Evolutionary conservation across 2,888 invertebrate genomes (phyloP), one percentile per base, ranked within the genome.

Genomic region (Mesochorus sp.): DNA sequence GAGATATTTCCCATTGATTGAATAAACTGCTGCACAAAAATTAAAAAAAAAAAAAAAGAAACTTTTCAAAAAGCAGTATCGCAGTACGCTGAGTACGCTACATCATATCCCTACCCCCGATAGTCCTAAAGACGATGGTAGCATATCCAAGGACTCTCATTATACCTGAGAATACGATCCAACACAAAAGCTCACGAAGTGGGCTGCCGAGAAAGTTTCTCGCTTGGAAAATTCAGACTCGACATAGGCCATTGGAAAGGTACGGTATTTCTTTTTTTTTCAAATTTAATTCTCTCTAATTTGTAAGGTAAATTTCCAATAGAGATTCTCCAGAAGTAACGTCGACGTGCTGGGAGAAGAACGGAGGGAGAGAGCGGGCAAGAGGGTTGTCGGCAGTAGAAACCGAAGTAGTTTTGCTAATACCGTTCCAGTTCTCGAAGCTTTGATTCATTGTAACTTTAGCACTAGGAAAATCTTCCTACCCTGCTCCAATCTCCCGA

Each of bases 301-400:
- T 89, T 89, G 88, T 87, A 88, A 88, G 88, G 88, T 88, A 88
- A 89, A 88, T 89, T 89, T 89, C 87, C 88, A 86, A 89, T 88
- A 87, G 88, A 84, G 85, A 86, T 88, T 86, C 87, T 85, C 82
- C 76, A 51, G 31, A 61, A 71, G 71, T 59, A 75, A 64, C 31
- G 55, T 47, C 49, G 68, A 61, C 49, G 70, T 61, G 67, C 55
- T 34, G 79, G 74, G 76, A 76, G 79, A 76, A 70, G 77, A 74
- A 67, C 62, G 67, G 55, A 51, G 76, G 81, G 79, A 79, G 82
- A 82, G 84, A 82, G 51, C 26, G 10, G 10, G 21, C 19, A 34
- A 53, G 19, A 28, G 19, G 37, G 31, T 39, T 19, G 44, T 53
- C 12, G 53, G 42, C 55, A 37, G 57, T 59, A 59, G 71, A 61